phyloP scores from a whole-genome alignment of 2,113 vertebrate species.

The Solenodon paradoxus region DNA sequence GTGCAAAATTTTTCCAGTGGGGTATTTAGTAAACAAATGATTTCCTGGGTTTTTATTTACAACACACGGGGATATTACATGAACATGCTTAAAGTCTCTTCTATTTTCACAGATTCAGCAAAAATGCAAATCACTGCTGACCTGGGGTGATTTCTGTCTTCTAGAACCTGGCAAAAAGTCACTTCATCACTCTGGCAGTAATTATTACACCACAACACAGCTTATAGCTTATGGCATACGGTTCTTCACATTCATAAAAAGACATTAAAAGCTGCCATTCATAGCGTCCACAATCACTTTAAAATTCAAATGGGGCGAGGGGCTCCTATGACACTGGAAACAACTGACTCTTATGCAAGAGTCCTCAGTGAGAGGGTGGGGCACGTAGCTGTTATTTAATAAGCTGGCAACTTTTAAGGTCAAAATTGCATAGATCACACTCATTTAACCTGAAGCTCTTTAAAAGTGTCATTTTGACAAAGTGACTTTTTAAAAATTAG shows the following conservation, averaged over 20 bases:
- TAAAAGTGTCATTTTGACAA: slow-evolving; percentile 74
- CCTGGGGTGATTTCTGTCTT: neutral
- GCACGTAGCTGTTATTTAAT: neutral
- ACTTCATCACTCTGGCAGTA: slow-evolving; percentile 33
- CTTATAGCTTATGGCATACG: rapidly evolving
- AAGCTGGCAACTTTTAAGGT: slow-evolving; percentile 58
- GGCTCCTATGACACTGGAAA: neutral
- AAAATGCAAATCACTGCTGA: neutral
- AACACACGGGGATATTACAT: neutral
- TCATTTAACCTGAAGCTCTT: slow-evolving; percentile 59
- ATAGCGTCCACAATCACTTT: neutral
- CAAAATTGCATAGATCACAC: neutral
- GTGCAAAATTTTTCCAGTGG: neutral
- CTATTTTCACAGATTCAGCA: neutral
- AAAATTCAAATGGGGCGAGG: neutral
- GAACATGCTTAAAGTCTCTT: neutral
- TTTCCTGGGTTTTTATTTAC: neutral
- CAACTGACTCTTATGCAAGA: neutral
- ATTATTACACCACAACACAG: neutral
- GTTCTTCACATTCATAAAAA: neutral
- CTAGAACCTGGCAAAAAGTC: slow-evolving; percentile 55
- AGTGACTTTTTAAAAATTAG: slow-evolving; percentile 64
- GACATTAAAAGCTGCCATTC: slow-evolving; percentile 58
- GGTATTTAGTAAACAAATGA: neutral
- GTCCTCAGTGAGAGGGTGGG: neutral